Evolutionary conservation across 2,888 invertebrate genomes (phyloP).

Genomic region (Meteorus cinctellus): DNA sequence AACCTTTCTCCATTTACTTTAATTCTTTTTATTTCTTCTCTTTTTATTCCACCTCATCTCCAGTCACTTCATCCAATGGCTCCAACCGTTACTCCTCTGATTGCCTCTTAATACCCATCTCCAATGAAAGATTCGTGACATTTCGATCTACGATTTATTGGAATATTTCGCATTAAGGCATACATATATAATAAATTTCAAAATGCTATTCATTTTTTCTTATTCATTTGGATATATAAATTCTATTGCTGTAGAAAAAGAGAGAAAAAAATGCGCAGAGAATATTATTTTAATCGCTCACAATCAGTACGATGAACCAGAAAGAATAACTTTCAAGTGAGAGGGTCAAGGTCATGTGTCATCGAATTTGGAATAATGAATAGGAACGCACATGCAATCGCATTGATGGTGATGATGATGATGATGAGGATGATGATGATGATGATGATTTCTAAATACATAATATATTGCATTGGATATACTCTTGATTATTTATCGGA

Average conservation of each 20-base stretch:
- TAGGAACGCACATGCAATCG: constrained; percentile 54
- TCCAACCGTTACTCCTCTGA: constrained; percentile 61
- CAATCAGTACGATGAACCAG: constrained; percentile 47
- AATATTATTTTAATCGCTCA: constrained; percentile 41
- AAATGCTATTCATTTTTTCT: constrained; percentile 37
- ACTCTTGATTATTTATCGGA: constrained; percentile 53
- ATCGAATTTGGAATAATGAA: constrained; percentile 6
- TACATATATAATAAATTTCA: constrained; percentile 27
- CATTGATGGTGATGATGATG: constrained; percentile 58
- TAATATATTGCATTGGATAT: constrained; percentile 50
- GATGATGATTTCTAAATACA: constrained; percentile 49
- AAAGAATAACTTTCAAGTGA: constrained; percentile 17
- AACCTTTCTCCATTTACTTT: constrained; percentile 50
- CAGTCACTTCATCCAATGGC: constrained; percentile 40
- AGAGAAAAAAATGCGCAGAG: constrained; percentile 24
- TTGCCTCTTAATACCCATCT: constrained; percentile 60
- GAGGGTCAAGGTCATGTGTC: constrained; percentile 8
- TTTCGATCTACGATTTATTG: constrained; percentile 46
- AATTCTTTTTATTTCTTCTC: constrained; percentile 4
- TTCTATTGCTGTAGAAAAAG: not conserved
- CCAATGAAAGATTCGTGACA: constrained; percentile 38
- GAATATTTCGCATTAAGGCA: constrained; percentile 38
- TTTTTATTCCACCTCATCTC: constrained; percentile 37
- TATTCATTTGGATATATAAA: constrained; percentile 21
- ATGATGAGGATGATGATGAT: constrained; percentile 58